Conservation (phyloP, 2,113 vertebrate genomes). For the Corythaeola cristata region DNA sequence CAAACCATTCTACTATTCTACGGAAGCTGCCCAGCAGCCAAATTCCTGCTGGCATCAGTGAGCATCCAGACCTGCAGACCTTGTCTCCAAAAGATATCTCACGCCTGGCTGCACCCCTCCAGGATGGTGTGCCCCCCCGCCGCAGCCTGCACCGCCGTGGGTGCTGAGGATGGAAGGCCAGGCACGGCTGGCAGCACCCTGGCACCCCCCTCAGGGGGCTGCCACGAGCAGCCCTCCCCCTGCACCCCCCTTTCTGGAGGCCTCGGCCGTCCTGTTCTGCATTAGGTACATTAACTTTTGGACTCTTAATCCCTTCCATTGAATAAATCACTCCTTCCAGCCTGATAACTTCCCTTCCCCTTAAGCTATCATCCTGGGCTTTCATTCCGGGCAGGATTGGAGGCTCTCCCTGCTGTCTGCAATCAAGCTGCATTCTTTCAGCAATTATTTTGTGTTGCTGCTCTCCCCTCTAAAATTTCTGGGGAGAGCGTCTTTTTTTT, state of each 20-base stretch:
- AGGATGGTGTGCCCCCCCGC: not conserved
- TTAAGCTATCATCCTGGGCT: constrained; percentile 44
- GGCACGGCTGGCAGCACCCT: not conserved
- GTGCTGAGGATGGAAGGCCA: not conserved
- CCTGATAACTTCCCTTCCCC: constrained; percentile 65
- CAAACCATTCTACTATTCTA: not conserved
- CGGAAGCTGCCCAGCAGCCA: not conserved
- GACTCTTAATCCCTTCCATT: constrained; percentile 57
- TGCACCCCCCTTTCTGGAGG: not conserved
- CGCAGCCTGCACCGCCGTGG: accelerated
- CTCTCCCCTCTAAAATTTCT: constrained; percentile 45
- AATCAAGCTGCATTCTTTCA: constrained; percentile 70
- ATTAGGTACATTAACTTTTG: constrained; percentile 63
- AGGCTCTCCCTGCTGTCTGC: constrained; percentile 64
- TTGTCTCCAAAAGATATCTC: not conserved
- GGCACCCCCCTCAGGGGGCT: not conserved
- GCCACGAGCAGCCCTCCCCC: too few species aligned
- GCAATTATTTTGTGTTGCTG: constrained; percentile 62
- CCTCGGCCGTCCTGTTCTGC: constrained; percentile 23
- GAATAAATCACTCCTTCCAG: constrained; percentile 62
- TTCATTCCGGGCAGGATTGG: constrained; percentile 55
- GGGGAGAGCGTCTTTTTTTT: constrained; percentile 27
- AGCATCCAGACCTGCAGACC: not conserved
- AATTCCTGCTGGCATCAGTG: not conserved
- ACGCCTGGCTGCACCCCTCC: not conserved